phyloP scores from a whole-genome alignment of 1,140 invertebrate species.

The Berghia stephanieae region DNA sequence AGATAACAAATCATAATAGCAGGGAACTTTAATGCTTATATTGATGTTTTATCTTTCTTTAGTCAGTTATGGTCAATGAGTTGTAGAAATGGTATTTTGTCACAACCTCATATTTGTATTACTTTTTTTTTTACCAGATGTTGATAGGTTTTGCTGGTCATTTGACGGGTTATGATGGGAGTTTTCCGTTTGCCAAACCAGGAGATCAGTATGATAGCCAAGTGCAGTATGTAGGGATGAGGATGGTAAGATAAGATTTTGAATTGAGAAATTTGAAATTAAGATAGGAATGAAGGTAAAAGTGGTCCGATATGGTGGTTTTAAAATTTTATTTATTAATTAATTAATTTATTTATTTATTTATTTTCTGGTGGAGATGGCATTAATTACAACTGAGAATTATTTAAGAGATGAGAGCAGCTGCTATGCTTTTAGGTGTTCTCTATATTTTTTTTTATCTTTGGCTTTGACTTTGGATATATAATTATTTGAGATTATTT shows the following conservation, averaged over 20 bases:
- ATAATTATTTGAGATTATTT: neutral
- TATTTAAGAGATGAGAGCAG: neutral
- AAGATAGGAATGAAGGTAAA: too few relatives aligned
- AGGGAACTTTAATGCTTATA: too few relatives aligned
- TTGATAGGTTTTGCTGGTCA: conserved; percentile 91
- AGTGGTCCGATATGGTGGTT: too few relatives aligned
- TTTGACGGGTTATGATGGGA: conserved; percentile 95
- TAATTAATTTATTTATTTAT: too few relatives aligned
- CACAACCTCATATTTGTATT: neutral
- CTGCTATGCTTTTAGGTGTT: conserved; percentile 7
- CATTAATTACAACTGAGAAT: too few relatives aligned
- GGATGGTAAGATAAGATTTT: conserved; percentile 90
- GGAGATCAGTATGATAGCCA: conserved; percentile 90
- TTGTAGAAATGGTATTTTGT: too few relatives aligned
- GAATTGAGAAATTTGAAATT: too few relatives aligned
- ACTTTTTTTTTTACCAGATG: conserved; percentile 76
- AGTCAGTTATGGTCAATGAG: too few relatives aligned
- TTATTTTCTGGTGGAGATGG: too few relatives aligned
- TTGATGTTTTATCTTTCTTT: too few relatives aligned
- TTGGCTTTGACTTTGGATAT: too few relatives aligned
- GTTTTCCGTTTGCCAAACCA: conserved; percentile 94
- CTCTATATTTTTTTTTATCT: neutral
- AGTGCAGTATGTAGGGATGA: conserved; percentile 91
- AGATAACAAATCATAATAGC: too few relatives aligned
- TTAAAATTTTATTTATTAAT: neutral